A percentile compares a stretch with the other conserved stretches of the same genome.
Conservation (phyloP, 2,113 vertebrate genomes). For the Gadus macrocephalus region DNA sequence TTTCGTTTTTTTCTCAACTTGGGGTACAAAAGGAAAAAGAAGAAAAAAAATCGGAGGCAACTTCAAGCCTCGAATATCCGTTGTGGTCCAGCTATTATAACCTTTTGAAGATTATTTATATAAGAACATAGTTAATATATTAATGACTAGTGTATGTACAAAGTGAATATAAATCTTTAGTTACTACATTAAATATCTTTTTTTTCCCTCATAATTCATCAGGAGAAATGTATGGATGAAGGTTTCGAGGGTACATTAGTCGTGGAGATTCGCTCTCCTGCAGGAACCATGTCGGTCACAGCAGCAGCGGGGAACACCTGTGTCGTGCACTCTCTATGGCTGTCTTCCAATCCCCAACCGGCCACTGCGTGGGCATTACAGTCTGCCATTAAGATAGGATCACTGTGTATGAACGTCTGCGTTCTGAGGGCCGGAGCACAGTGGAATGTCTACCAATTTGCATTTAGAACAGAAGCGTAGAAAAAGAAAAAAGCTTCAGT, state of each 20-base stretch:
- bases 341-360: too few species aligned
- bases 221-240: slow-evolving; percentile 63
- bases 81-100: slow-evolving; percentile 63
- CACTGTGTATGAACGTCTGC: slow-evolving; percentile 53
- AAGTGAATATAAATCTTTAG: slow-evolving; percentile 77
- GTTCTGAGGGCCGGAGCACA: slow-evolving; percentile 61
- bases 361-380: slow-evolving; percentile 24
- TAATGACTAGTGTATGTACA: slow-evolving; percentile 77
- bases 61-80: slow-evolving; percentile 20
- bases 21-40: slow-evolving; percentile 35
- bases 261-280: slow-evolving; percentile 22
- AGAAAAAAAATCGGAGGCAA: slow-evolving; percentile 34
- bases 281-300: too few species aligned
- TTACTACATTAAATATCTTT: slow-evolving; percentile 75
- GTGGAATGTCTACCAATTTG: slow-evolving; percentile 74
- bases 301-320: too few species aligned
- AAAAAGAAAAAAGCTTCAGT: slow-evolving; percentile 50
- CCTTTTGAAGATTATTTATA: slow-evolving; percentile 68
- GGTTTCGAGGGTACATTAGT: slow-evolving; percentile 55
- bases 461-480: slow-evolving; percentile 67
- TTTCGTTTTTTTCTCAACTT: slow-evolving; percentile 27
- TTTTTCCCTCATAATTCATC: slow-evolving; percentile 54
- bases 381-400: slow-evolving; percentile 50
- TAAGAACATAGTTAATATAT: slow-evolving; percentile 73
- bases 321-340: too few species aligned